Percentiles rank a stretch among this genome's conserved stretches.
phyloP scores from a whole-genome alignment of 2,797 vertebrate genomes.

The Eptatretus atami region DNA sequence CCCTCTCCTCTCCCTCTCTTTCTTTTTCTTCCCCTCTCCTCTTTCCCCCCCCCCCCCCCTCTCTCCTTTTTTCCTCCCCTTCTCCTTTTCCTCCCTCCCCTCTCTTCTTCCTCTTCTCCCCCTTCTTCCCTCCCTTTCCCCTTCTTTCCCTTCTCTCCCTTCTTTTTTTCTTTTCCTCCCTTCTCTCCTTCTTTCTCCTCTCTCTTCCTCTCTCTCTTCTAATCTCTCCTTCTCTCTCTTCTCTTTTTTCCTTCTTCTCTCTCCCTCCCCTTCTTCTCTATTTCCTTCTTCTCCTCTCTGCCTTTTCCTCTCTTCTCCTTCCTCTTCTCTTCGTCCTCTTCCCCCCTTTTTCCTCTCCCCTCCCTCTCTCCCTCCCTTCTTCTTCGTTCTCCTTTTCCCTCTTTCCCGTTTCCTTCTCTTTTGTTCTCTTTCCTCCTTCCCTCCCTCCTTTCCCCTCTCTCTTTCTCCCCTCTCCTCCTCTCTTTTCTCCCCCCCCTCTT shows the following conservation, averaged over 20 bases:
- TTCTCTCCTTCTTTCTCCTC: background rate
- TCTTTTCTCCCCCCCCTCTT: background rate
- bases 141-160: background rate
- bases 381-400: background rate
- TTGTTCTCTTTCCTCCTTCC: background rate
- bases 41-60: background rate
- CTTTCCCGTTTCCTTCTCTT: background rate
- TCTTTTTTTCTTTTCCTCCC: background rate
- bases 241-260: background rate
- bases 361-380: background rate
- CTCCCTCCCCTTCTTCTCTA: background rate
- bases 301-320: background rate
- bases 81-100: background rate
- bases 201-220: too few species aligned
- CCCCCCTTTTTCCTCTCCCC: background rate
- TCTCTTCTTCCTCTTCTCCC: background rate
- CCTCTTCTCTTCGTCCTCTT: background rate
- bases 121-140: background rate
- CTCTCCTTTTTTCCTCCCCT: background rate
- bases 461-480: background rate
- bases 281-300: background rate
- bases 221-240: too few species aligned
- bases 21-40: background rate
- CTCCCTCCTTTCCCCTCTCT: background rate
- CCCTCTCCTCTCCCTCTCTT: background rate